A percentile compares a stretch with the other conserved stretches of the same genome.
Evolutionary conservation across 2,797 vertebrate species (phyloP).

Genomic region (Hipposideros larvatus): DNA sequence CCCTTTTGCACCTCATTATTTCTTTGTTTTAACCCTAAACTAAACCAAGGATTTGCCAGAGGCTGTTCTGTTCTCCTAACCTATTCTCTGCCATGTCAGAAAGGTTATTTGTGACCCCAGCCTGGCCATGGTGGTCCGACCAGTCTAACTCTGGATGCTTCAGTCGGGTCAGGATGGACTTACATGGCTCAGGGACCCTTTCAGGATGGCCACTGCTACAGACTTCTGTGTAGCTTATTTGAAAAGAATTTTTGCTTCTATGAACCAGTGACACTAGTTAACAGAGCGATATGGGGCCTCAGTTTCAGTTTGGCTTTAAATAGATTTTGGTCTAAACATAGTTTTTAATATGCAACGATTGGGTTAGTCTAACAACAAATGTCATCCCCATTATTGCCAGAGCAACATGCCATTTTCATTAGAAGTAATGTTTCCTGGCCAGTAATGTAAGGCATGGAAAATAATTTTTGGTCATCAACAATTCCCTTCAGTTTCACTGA

Average conservation of each 20-base stretch:
- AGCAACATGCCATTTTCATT: constrained; percentile 63
- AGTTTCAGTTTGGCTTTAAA: constrained; percentile 59
- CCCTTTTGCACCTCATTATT: not conserved
- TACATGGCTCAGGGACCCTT: not conserved
- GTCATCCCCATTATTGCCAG: constrained; percentile 57
- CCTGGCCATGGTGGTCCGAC: not conserved
- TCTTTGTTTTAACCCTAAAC: not conserved
- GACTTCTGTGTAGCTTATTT: not conserved
- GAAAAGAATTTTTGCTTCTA: constrained; percentile 38
- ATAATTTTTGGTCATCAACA: constrained; percentile 76
- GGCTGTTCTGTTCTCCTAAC: not conserved
- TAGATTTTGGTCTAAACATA: constrained; percentile 64
- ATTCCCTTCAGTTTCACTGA: constrained; percentile 78
- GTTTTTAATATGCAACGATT: constrained; percentile 72
- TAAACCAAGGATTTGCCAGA: not conserved
- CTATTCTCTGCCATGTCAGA: not conserved
- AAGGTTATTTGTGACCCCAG: not conserved
- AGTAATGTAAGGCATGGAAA: constrained; percentile 73
- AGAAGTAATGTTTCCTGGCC: constrained; percentile 75
- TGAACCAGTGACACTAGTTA: constrained; percentile 1
- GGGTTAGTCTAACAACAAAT: constrained; percentile 77
- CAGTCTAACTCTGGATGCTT: not conserved
- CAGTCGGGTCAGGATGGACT: not conserved
- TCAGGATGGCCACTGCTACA: not conserved
- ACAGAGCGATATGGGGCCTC: not conserved